Base-by-base conservation (phyloP, 2,113 vertebrate genomes). In the Polyodon spathula region DNA sequence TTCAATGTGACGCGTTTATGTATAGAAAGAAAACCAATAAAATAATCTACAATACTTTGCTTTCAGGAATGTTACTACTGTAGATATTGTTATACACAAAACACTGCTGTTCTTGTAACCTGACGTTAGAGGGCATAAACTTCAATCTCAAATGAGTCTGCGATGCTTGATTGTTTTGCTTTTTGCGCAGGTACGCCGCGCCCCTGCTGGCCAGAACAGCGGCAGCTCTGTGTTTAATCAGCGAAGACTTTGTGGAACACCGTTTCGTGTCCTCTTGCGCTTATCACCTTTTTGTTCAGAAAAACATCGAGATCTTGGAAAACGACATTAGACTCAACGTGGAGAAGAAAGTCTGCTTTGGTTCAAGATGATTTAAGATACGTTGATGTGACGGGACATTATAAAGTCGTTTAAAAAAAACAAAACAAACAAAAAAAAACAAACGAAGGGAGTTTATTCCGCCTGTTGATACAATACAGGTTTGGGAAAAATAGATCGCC, bases 131-230 rank as follows among this genome's bases (percentile, higher is more conserved):
- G 27, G 27, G 27, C 27, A 27, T 27, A 27, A 27, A 27, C 27
- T 27, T 1, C 27, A 27, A 27, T 27, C 27, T 3, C 27, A 27
- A 27, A 27, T 27, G 27, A 27, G 14, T 4, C 15, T 6, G 12
- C 5, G 7, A 12, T 44, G 7, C 11, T 44, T 44, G 2, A 9
- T 12, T 44, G 7, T 44, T 44, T 7, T 44, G 62, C 37, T 39
- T 12, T 14, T 54, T 37, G 59, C 51, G 40, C 52, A 68, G 66
- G 57, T 50, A 60, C 11, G 53, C 58, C 71, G 66, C 71, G 68
- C 71, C 71, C 66, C 71, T 68, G 41, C 66, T 62, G 71, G 63
- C 38, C 55, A 58, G 39, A 59, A 5, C 53, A 66, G 61, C 27
- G 27, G 63, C 60, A 43, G 11, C 42, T 51, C 12, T 17, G 17